phyloP scores from a whole-genome alignment of 1,140 invertebrate species.

The Palaemon carinicauda region DNA sequence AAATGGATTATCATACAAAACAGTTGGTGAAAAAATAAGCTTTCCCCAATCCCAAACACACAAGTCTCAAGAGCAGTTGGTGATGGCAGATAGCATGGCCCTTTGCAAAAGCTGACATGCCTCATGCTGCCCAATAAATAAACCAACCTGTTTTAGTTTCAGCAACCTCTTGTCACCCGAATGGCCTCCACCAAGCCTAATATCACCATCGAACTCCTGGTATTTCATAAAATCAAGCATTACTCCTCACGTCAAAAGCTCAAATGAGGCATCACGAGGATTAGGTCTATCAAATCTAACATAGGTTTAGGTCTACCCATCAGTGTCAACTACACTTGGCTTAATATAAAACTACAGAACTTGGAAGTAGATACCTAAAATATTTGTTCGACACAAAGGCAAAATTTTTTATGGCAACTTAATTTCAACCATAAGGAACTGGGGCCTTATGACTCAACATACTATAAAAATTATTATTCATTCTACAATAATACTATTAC shows the following conservation, averaged over 20 bases:
- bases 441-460: too few relatives aligned
- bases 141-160: conserved; percentile 47
- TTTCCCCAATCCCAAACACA: neutral
- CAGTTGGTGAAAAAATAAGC: neutral
- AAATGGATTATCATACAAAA: neutral
- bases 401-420: too few relatives aligned
- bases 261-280: too few relatives aligned
- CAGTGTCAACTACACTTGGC: too few relatives aligned
- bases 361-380: too few relatives aligned
- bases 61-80: neutral
- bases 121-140: conserved; percentile 11
- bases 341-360: too few relatives aligned
- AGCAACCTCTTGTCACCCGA: conserved; percentile 47
- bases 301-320: too few relatives aligned
- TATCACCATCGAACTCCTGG: conserved; percentile 7
- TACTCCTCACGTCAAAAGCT: neutral
- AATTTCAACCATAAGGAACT: too few relatives aligned
- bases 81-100: neutral
- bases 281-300: too few relatives aligned
- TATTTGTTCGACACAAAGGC: too few relatives aligned
- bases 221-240: conserved; percentile 5
- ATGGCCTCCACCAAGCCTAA: conserved; percentile 24
- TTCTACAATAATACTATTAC: too few relatives aligned
- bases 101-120: neutral
- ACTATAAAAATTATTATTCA: too few relatives aligned